Base-by-base conservation (phyloP, 1,140 invertebrate genomes). In the Bacillus rossius region DNA sequence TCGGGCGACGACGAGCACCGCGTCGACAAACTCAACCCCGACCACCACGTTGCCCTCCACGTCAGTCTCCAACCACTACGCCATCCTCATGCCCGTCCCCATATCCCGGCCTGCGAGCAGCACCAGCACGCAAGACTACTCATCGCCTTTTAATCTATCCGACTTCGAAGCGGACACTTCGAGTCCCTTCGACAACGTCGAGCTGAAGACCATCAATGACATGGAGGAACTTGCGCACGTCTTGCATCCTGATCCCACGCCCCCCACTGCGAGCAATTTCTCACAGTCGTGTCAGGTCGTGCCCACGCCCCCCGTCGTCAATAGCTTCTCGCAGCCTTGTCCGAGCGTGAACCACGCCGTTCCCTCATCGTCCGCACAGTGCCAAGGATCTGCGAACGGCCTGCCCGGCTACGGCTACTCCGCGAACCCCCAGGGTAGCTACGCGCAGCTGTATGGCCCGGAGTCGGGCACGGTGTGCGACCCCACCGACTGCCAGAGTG, bases 111-210 rank as follows among this genome's bases (percentile, higher is more conserved):
- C 43, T 4, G 56, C 49, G 13, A 47, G n/a, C 19, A 14, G 8
- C 62, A 61, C 64, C 26, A 74, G 71, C 64, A 72, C 69, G 40
- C 67, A 65, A 56, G 75, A 76, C 55, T 74, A 70, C 1, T 37
- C 40, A 2, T 17, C 37, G 37, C 40, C n/a, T 52, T 74, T 88
- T 53, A 84, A 86, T 64, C 84, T 82, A 68, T 84, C 84, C 41
- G 90, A 93, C 69, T 94, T 94, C 77, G 91, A 94, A 74, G 84
- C 88, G 70, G 89, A 92, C 70, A 91, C 88, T 48, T 91, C 89
- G 16, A 92, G 89, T 70, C 91, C 91, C 1, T 94, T 94, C 75
- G 91, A 94, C 77, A 91, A 91, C 76, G 84, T 93, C 73, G 91
- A 92, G 77, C 70, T 94, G 25, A 92, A 94, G 74, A 91, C 89